phyloP scores from a whole-genome alignment of 2,888 invertebrate genomes.

The Malthinus flaveolus region DNA sequence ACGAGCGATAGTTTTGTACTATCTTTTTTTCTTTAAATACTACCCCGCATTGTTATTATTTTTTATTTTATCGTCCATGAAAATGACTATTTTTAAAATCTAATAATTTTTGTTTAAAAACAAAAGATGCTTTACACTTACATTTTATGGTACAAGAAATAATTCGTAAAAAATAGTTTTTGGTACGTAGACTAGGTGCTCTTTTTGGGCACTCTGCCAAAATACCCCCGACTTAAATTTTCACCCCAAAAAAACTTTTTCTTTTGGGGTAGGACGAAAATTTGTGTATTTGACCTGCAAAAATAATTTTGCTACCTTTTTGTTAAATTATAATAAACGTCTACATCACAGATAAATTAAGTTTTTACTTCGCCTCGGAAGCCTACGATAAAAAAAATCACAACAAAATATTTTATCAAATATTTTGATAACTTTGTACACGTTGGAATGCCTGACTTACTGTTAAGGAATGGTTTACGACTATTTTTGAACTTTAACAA shows the following conservation, averaged over 20 bases:
- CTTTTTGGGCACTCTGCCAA: conserved; percentile 43
- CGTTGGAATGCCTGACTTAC: conserved; percentile 1
- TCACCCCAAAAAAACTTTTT: conserved; percentile 40
- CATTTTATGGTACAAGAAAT: conserved; percentile 45
- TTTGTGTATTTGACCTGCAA: conserved; percentile 48
- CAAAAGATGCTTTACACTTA: conserved; percentile 34
- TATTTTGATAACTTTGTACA: conserved; percentile 5
- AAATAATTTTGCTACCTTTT: conserved; percentile 1
- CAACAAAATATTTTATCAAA: neutral
- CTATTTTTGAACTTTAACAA: conserved; percentile 8
- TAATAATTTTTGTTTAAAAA: conserved; percentile 21
- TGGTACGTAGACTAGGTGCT: conserved; percentile 47
- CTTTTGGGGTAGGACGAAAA: conserved; percentile 48
- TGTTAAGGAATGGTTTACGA: conserved; percentile 1
- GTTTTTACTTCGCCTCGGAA: conserved; percentile 27
- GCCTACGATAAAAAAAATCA: conserved; percentile 20
- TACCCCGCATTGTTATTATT: conserved; percentile 31
- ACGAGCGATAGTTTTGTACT: conserved; percentile 23
- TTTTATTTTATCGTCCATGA: conserved; percentile 29
- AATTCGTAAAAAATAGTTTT: conserved; percentile 45
- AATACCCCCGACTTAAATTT: conserved; percentile 38
- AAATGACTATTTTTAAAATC: conserved; percentile 27
- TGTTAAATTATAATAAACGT: conserved; percentile 26
- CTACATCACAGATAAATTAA: conserved; percentile 42
- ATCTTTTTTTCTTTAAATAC: conserved; percentile 8